Evolutionary conservation across 1,140 invertebrate species (phyloP).

Genomic region (Cephus cinctus): DNA sequence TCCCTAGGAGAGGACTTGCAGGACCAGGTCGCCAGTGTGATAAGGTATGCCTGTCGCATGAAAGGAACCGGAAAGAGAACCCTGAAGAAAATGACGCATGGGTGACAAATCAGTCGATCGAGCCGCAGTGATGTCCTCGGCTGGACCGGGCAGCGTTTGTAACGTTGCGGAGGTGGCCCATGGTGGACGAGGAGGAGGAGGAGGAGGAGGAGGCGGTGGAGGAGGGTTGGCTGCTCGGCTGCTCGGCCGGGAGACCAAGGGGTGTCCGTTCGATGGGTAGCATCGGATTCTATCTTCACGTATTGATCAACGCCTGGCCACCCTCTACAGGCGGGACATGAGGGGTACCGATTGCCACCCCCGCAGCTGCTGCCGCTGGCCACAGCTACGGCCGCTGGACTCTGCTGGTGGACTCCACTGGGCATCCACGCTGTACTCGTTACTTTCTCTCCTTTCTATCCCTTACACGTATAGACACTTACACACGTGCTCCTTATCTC

Average conservation of each 20-base stretch:
- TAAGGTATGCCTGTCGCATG: too few species aligned
- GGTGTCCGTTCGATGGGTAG: constrained; percentile 42
- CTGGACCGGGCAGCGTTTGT: constrained; percentile 38
- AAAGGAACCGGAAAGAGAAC: too few species aligned
- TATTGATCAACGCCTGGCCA: constrained; percentile 58
- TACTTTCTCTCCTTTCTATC: too few species aligned
- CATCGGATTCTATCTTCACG: constrained; percentile 59
- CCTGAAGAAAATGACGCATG: constrained; percentile 53
- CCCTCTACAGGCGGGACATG: constrained; percentile 33
- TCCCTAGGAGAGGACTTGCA: too few species aligned
- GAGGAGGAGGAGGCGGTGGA: background rate
- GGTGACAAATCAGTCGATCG: constrained; percentile 55
- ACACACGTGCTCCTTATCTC: too few species aligned
- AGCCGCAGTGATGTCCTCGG: constrained; percentile 48
- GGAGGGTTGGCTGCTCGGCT: too few species aligned
- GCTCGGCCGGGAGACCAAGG: constrained; percentile 25
- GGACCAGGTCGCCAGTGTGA: too few species aligned
- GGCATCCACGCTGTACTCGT: too few species aligned
- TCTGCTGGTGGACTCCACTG: constrained; percentile 19
- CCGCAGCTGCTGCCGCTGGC: constrained; percentile 53
- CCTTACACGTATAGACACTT: too few species aligned
- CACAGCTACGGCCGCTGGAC: constrained; percentile 52
- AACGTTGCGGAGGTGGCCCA: constrained; percentile 34
- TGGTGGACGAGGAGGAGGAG: constrained; percentile 20
- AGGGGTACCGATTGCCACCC: constrained; percentile 39